Base-by-base conservation (phyloP, 2,888 invertebrate genomes). In the Ectemnius lituratus region DNA sequence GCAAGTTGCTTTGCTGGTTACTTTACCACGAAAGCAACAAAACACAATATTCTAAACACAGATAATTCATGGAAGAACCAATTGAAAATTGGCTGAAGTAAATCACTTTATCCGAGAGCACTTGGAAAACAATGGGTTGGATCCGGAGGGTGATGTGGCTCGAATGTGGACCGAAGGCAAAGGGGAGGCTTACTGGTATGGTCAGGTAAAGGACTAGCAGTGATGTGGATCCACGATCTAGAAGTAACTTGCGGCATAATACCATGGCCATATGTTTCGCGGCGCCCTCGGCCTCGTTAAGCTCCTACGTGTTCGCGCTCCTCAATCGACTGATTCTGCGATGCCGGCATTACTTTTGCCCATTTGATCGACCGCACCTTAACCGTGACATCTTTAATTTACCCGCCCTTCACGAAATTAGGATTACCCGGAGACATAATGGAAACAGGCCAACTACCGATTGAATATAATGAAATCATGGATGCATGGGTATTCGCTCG, bases 281-380 rank as follows among this genome's bases (percentile, higher is more conserved):
- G 14, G 84, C 82, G 82, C 79, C 80, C 82, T 78, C 37, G 6
- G 8, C 37, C 84, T 86, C 85, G 85, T 86, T 87, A 86, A 86
- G 85, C 85, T 79, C 46, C 84, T 87, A 86, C 86, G 86, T 86
- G 87, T 84, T 76, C 81, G 76, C 66, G 80, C 81, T 83, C 68
- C 82, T 57, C 80, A 84, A 87, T 86, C 82, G 78, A 70, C 62
- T 73, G 79, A 77, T 70, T 64, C 75, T 18, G 68, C 59, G 69
- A 57, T 65, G 47, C 65, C 67, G 70, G 70, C 79, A 83, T 84
- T 81, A 83, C 81, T 83, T 79, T 75, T 68, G 64, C 67, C 70
- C 75, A 70, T 59, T 70, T 59, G 80, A 70, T 77, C 75, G 74
- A 57, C 59, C 68, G 60, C 23, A 46, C 70, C 61, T 69, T 20